A percentile compares a stretch with the other conserved stretches of the same genome.
Conservation (phyloP, 2,888 invertebrate genomes). For the Stegana nigrithorax region DNA sequence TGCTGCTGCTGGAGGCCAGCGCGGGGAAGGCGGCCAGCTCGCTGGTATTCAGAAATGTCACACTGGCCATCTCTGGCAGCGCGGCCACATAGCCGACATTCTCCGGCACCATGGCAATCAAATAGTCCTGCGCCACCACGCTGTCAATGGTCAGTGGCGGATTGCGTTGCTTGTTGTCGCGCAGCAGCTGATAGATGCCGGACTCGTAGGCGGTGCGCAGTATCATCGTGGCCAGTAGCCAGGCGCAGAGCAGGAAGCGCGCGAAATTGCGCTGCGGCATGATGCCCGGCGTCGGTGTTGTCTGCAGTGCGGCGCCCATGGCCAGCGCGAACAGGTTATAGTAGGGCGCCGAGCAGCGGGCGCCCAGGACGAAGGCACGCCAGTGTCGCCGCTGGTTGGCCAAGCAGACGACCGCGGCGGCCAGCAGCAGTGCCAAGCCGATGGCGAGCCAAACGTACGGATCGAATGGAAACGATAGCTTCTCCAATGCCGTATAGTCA, state of each 20-base stretch:
- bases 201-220: conserved; percentile 61
- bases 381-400: not conserved
- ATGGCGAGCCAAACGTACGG: conserved; percentile 46
- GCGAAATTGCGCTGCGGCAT: conserved; percentile 42
- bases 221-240: conserved; percentile 50
- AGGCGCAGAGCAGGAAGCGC: conserved; percentile 49
- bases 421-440: conserved; percentile 33
- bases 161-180: conserved; percentile 49
- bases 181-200: conserved; percentile 53
- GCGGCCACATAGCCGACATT: conserved; percentile 41
- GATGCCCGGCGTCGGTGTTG: conserved; percentile 38
- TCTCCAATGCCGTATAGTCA: conserved; percentile 48
- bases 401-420: conserved; percentile 30
- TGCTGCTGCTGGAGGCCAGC: conserved; percentile 31
- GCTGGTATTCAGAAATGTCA: conserved; percentile 39
- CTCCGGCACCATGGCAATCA: conserved; percentile 40
- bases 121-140: conserved; percentile 44
- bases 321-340: conserved; percentile 44
- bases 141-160: conserved; percentile 52
- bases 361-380: conserved; percentile 25
- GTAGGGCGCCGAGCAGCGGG: conserved; percentile 31
- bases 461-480: conserved; percentile 54
- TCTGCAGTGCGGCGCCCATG: conserved; percentile 40
- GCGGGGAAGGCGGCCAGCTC: conserved; percentile 46
- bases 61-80: conserved; percentile 41